Evolutionary conservation across 2,888 invertebrate genomes (phyloP).

Genomic region (Hyppa rectilinea): DNA sequence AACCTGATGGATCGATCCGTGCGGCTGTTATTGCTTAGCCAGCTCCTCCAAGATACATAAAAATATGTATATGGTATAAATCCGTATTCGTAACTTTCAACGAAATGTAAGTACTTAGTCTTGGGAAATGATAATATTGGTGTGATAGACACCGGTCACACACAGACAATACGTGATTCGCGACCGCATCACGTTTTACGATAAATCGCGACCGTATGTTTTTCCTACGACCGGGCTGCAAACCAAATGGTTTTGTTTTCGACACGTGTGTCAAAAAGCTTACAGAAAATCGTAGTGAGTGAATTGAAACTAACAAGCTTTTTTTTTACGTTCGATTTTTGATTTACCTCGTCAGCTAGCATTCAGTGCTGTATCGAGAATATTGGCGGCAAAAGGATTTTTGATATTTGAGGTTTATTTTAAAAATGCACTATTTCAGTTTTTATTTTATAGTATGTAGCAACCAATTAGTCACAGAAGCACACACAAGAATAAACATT

Average conservation of each 20-base stretch:
- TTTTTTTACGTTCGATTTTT: conserved; percentile 33
- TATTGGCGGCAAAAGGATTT: not conserved
- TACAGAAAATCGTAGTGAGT: conserved; percentile 26
- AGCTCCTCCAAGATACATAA: too few species aligned
- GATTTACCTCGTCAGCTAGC: conserved; percentile 28
- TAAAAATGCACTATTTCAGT: not conserved
- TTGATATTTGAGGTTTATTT: not conserved
- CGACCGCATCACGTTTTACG: conserved; percentile 60
- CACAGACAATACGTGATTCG: conserved; percentile 55
- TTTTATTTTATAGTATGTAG: not conserved
- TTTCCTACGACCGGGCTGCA: conserved; percentile 22
- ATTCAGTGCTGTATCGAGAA: conserved; percentile 4
- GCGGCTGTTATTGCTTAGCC: too few species aligned
- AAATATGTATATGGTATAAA: too few species aligned
- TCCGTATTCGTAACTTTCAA: conserved; percentile 17
- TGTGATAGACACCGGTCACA: conserved; percentile 20
- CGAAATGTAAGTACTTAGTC: conserved; percentile 12
- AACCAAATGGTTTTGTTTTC: conserved; percentile 50
- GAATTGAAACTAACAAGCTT: conserved; percentile 12
- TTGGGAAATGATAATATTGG: conserved; percentile 37
- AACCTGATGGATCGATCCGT: too few species aligned
- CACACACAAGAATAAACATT: not conserved
- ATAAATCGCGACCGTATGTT: conserved; percentile 52
- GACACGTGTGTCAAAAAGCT: conserved; percentile 17
- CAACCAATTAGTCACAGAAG: not conserved